Evolutionary conservation across 2,888 invertebrate species (phyloP), one percentile per base, ranked within the genome.

Genomic region (Papilio elwesi): DNA sequence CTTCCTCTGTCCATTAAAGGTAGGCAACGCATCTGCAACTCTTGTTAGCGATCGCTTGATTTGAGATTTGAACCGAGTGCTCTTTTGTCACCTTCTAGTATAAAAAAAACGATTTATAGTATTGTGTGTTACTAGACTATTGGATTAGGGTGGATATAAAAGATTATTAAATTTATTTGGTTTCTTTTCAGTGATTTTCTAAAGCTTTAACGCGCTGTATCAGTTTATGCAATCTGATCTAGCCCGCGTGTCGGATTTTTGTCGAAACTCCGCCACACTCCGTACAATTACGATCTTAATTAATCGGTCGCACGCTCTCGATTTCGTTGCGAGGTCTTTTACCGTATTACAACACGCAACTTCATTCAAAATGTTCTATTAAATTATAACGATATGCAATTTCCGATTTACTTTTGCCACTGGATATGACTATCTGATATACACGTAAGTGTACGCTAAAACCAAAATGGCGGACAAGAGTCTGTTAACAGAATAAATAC

Each of bases 261-360:
- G 73, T 69, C 68, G 64, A 55, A 69, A 73, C 68, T 10, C 62
- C 53, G 70, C 48, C 63, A 38, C 64, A 26, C n/a, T 64, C 43
- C 16, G 68, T 9, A 72, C 71, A 71, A 72, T 68, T 62, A 51
- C 13, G 55, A 47, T 57, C 43, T 12, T 65, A 69, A 69, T 69
- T 68, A 69, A 69, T 69, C 49, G 62, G 70, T 79, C 80, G 75
- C 79, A 80, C 78, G 80, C 78, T 80, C 79, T 79, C 78, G 78
- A 75, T 78, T 77, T 75, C 75, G 66, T 77, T 75, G 74, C 70
- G 67, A 59, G 70, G 49, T 51, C 71, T 77, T 74, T 75, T 75
- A 49, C 70, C 62, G 48, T 68, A 59, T 77, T 79, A 73, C 77
- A 68, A 73, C 77, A 78, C 75, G 77, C 74, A 51, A 76, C 67